phyloP scores from a whole-genome alignment of 2,113 vertebrate species.

The Arizona elegans region DNA sequence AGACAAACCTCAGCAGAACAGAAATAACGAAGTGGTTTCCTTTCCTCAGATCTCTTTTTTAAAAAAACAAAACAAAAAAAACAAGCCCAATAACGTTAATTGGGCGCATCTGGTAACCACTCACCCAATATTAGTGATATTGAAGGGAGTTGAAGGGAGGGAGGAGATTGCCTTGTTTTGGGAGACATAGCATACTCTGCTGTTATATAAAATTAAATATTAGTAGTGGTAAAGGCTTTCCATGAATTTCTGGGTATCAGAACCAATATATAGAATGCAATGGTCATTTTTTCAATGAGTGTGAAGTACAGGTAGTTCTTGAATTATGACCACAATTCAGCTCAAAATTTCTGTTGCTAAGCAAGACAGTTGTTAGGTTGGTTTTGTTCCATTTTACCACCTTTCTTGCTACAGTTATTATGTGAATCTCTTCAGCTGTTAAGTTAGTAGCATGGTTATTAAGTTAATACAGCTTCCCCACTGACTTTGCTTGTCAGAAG shows the following conservation, averaged over 20 bases:
- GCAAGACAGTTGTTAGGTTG: not conserved
- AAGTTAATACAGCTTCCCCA: not conserved
- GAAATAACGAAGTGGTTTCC: not conserved
- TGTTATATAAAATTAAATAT: not conserved
- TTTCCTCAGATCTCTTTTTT: not conserved
- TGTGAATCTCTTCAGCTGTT: not conserved
- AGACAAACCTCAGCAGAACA: not conserved
- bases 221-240: not conserved
- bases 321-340: not conserved
- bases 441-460: not conserved
- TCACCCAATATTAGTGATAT: not conserved
- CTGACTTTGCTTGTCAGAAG: not conserved
- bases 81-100: not conserved
- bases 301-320: not conserved
- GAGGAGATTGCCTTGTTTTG: not conserved
- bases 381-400: not conserved
- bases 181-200: not conserved
- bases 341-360: not conserved
- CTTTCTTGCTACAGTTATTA: not conserved
- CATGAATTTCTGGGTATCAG: not conserved
- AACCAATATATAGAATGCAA: not conserved
- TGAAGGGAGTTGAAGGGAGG: not conserved
- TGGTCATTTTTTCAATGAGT: not conserved
- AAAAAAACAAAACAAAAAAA: not conserved
- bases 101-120: not conserved